Percentiles rank a stretch among this genome's conserved stretches.
Evolutionary conservation across 2,888 invertebrate genomes (phyloP).

Genomic region (Crepidodera aurea): DNA sequence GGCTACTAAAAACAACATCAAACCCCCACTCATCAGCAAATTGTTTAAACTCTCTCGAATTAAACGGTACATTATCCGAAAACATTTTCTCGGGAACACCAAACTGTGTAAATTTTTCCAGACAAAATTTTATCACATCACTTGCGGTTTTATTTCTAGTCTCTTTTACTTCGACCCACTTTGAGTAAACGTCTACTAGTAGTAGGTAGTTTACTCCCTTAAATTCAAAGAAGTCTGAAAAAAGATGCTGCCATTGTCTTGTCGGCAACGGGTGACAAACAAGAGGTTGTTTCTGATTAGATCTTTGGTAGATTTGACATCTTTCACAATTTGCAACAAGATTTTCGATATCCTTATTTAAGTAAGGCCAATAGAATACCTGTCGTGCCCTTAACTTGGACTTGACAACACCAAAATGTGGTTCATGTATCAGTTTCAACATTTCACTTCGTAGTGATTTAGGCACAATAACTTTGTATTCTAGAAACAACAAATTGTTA

Average conservation of each 20-base stretch:
- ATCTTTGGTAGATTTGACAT: slow-evolving; percentile 37
- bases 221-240: slow-evolving; percentile 19
- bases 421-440: slow-evolving; percentile 41
- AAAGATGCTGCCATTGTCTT: slow-evolving; percentile 43
- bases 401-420: slow-evolving; percentile 47
- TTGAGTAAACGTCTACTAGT: slow-evolving; percentile 16
- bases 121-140: slow-evolving; percentile 16
- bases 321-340: slow-evolving; percentile 32
- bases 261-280: slow-evolving; percentile 43
- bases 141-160: slow-evolving; percentile 15
- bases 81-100: not conserved
- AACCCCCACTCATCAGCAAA: not conserved
- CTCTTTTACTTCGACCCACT: slow-evolving; percentile 21
- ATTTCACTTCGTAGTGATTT: slow-evolving; percentile 30
- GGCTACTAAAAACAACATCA: not conserved
- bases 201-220: slow-evolving; percentile 16
- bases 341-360: slow-evolving; percentile 30
- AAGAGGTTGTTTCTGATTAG: slow-evolving; percentile 41
- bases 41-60: not conserved
- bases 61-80: not conserved
- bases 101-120: not conserved
- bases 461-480: slow-evolving; percentile 46
- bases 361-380: slow-evolving; percentile 44
- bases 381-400: slow-evolving; percentile 37
- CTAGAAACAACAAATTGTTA: slow-evolving; percentile 28